Percentiles rank a stretch among this genome's conserved stretches.
Conservation (phyloP, 2,888 invertebrate genomes). For the Emmelina monodactyla region DNA sequence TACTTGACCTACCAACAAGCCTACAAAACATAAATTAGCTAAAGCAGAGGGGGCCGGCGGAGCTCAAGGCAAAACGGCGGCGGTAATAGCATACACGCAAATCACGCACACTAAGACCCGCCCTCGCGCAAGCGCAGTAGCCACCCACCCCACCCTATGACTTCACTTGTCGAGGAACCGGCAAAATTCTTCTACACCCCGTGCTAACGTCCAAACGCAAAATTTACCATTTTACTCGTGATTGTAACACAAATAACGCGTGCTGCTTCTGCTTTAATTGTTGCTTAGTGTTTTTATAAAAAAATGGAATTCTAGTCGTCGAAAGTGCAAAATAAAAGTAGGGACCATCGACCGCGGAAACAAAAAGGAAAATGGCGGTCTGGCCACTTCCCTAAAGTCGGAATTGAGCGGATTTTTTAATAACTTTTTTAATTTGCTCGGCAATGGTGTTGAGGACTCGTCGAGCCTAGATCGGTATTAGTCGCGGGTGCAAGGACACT, state of each 20-base stretch:
- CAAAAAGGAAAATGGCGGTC: slow-evolving; percentile 49
- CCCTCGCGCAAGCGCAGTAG: slow-evolving; percentile 47
- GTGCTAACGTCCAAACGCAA: slow-evolving; percentile 52
- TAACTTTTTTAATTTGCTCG: slow-evolving; percentile 10
- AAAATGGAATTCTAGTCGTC: slow-evolving; percentile 10
- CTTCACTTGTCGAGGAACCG: slow-evolving; percentile 40
- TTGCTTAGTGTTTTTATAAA: slow-evolving; percentile 36
- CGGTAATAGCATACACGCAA: slow-evolving; percentile 36
- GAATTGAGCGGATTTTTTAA: slow-evolving; percentile 23
- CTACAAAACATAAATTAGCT: no score
- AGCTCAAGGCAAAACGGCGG: slow-evolving; percentile 27
- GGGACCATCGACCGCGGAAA: slow-evolving; percentile 21
- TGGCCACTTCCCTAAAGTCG: slow-evolving; percentile 21
- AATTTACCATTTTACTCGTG: slow-evolving; percentile 34
- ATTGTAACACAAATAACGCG: slow-evolving; percentile 20
- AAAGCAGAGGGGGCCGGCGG: slow-evolving; percentile 25
- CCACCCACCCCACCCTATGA: slow-evolving; percentile 45
- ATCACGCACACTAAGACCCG: slow-evolving; percentile 39
- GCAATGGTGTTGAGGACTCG: slow-evolving; percentile 35
- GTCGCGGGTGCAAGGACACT: slow-evolving; percentile 29
- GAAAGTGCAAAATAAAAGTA: slow-evolving; percentile 17
- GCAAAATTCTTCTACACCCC: slow-evolving; percentile 56
- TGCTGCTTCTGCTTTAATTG: slow-evolving; percentile 33
- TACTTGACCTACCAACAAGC: slow-evolving; percentile 20
- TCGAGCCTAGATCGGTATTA: slow-evolving; percentile 21